A percentile compares a stretch with the other conserved stretches of the same genome.
Evolutionary conservation across 2,888 invertebrate genomes (phyloP).

Genomic region (Eledona agricola): DNA sequence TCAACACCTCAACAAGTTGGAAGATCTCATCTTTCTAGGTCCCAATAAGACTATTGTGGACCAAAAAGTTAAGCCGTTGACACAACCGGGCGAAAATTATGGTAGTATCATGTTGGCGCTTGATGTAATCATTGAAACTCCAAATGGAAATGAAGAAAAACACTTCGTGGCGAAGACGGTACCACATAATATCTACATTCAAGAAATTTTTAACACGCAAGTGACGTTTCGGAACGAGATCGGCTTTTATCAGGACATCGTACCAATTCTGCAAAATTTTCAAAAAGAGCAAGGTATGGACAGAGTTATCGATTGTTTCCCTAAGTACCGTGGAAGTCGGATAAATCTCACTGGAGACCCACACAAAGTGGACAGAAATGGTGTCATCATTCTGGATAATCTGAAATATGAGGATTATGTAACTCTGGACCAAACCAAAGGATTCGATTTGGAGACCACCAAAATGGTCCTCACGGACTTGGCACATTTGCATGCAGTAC

Average conservation of each 20-base stretch:
- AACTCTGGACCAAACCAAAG: conserved; percentile 59
- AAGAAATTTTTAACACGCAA: conserved; percentile 63
- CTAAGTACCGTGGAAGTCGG: conserved; percentile 46
- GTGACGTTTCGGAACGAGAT: conserved; percentile 65
- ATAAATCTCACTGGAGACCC: conserved; percentile 41
- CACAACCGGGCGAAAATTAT: conserved; percentile 68
- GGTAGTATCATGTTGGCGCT: conserved; percentile 65
- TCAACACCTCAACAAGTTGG: too few relatives aligned
- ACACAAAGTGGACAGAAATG: conserved; percentile 62
- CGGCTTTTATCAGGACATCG: conserved; percentile 62
- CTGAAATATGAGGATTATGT: conserved; percentile 62
- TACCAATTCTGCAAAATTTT: conserved; percentile 61
- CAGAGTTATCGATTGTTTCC: conserved; percentile 58
- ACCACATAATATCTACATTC: conserved; percentile 40
- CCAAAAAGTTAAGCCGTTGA: conserved; percentile 56
- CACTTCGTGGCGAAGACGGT: conserved; percentile 40
- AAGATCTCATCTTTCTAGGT: too few relatives aligned
- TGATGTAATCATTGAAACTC: conserved; percentile 47
- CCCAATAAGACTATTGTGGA: too few relatives aligned
- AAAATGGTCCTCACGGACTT: conserved; percentile 60
- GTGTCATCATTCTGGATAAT: conserved; percentile 66
- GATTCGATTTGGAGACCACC: conserved; percentile 63
- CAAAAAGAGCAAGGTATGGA: conserved; percentile 61
- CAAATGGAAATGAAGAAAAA: conserved; percentile 25
- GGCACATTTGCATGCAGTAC: conserved; percentile 66